phyloP scores from a whole-genome alignment of 1,140 invertebrate genomes.

The Neodiprion pinetum region DNA sequence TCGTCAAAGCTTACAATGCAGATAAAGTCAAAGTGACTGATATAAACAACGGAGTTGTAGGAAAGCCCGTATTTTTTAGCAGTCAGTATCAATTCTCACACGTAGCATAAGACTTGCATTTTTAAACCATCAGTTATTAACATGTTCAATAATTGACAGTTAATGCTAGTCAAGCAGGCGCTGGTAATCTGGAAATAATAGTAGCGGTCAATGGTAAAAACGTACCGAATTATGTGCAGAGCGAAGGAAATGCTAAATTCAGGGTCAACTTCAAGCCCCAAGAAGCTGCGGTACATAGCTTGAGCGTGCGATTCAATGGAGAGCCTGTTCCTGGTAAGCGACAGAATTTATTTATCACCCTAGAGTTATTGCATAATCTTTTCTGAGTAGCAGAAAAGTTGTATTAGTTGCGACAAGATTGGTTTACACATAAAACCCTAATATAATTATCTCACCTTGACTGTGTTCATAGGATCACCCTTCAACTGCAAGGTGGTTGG shows the following conservation, averaged over 20 bases:
- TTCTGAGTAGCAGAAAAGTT: too few species aligned
- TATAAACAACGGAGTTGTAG: conserved; percentile 86
- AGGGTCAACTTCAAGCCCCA: conserved; percentile 96
- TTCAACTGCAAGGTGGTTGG: conserved; percentile 83
- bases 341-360: background rate
- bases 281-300: conserved; percentile 84
- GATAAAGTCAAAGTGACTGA: conserved; percentile 90
- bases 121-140: background rate
- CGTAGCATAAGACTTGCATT: conserved; percentile 5
- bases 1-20: conserved; percentile 95
- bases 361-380: too few species aligned
- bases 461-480: conserved; percentile 73
- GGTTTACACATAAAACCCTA: background rate
- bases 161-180: conserved; percentile 83
- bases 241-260: conserved; percentile 95
- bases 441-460: background rate
- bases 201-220: conserved; percentile 97
- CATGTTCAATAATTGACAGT: conserved; percentile 62
- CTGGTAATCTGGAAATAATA: conserved; percentile 97
- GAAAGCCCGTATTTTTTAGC: conserved; percentile 91
- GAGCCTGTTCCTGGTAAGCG: conserved; percentile 84
- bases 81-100: conserved; percentile 73
- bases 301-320: conserved; percentile 96
- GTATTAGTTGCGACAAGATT: too few species aligned
- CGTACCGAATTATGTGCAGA: conserved; percentile 98